Conservation (phyloP, 1,140 invertebrate species). For the Drosophila chauvacae region DNA sequence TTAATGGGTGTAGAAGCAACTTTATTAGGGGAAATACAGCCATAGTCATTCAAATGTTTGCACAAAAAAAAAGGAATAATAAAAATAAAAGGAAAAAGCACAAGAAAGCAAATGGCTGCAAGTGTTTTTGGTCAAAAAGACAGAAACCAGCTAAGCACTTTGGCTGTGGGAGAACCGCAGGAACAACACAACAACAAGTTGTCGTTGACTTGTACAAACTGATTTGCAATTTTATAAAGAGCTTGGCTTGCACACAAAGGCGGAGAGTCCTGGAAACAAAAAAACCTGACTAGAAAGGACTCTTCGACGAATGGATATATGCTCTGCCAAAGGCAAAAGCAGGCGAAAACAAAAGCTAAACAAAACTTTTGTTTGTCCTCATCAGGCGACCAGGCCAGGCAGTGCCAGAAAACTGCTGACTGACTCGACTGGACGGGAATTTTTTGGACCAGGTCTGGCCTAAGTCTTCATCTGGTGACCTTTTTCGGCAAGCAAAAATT, state of each 20-base stretch:
- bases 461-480: slow-evolving; percentile 54
- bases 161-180: slow-evolving; percentile 34
- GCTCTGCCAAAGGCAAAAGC: slow-evolving; percentile 37
- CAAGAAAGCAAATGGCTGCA: slow-evolving; percentile 25
- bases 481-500: slow-evolving; percentile 75
- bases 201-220: slow-evolving; percentile 80
- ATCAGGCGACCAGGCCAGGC: slow-evolving; percentile 11
- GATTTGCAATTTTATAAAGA: slow-evolving; percentile 83
- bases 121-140: slow-evolving; percentile 27
- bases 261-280: background rate
- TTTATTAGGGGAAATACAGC: slow-evolving; percentile 72
- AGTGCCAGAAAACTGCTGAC: slow-evolving; percentile 50
- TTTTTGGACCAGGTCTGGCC: slow-evolving; percentile 35
- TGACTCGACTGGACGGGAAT: slow-evolving; percentile 31
- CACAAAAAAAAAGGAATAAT: slow-evolving; percentile 46
- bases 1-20: slow-evolving; percentile 46
- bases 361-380: slow-evolving; percentile 53
- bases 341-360: slow-evolving; percentile 51
- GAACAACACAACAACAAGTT: slow-evolving; percentile 43
- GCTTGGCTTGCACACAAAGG: slow-evolving; percentile 49
- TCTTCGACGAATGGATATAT: slow-evolving; percentile 4
- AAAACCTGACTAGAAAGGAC: background rate
- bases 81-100: slow-evolving; percentile 30
- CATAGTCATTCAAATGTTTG: slow-evolving; percentile 76
- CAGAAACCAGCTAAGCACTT: slow-evolving; percentile 20